Conservation (phyloP, 64 coral and sea anemone species). For the Trachythela sp. region DNA sequence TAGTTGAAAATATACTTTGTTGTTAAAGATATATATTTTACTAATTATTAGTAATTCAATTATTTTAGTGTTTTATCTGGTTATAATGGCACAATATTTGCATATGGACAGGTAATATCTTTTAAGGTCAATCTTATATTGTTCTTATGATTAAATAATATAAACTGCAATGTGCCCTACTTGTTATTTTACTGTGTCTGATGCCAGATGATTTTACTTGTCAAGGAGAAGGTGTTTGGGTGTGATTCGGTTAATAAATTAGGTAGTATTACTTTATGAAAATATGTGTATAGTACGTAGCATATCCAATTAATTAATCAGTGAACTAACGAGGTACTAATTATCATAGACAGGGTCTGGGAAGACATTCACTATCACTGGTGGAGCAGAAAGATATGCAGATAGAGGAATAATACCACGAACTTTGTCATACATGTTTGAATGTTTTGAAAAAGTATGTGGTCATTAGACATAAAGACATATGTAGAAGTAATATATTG, state of each 20-base stretch:
- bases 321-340: background rate
- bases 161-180: too few species aligned
- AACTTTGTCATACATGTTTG: constrained; percentile 91
- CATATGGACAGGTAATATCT: constrained; percentile 82
- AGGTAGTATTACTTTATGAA: too few species aligned
- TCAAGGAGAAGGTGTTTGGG: too few species aligned
- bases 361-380: constrained; percentile 96
- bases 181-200: too few species aligned
- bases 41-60: background rate
- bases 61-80: constrained; percentile 71
- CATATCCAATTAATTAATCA: too few species aligned
- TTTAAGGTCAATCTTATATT: background rate
- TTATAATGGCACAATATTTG: constrained; percentile 97
- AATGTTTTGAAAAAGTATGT: constrained; percentile 81
- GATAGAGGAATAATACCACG: constrained; percentile 95
- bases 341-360: constrained; percentile 86
- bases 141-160: too few species aligned
- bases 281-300: too few species aligned
- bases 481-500: too few species aligned
- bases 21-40: background rate
- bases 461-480: too few species aligned
- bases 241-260: too few species aligned
- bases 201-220: too few species aligned
- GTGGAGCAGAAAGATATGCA: constrained; percentile 85
- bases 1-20: background rate